Evolutionary conservation across 2,113 vertebrate genomes (phyloP).

Genomic region (Sinocyclocheilus anophthalmus): DNA sequence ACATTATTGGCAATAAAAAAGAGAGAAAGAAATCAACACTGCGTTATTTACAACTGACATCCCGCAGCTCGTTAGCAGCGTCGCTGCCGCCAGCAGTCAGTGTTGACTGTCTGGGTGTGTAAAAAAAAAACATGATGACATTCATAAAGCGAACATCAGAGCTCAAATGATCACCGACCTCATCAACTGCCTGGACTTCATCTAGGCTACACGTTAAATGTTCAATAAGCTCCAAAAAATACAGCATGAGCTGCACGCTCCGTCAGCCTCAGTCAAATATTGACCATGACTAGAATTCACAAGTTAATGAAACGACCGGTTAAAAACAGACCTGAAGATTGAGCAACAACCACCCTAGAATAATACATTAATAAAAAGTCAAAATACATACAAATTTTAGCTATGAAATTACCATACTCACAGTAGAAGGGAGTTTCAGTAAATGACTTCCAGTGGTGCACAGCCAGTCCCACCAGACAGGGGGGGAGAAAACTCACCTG

Average conservation of each 20-base stretch:
- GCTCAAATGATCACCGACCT: neutral
- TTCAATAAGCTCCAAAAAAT: neutral
- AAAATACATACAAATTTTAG: neutral
- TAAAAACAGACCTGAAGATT: neutral
- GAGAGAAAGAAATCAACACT: neutral
- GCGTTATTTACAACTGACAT: slow-evolving; percentile 4
- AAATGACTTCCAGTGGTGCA: neutral
- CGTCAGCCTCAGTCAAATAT: slow-evolving; percentile 21
- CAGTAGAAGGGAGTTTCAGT: neutral
- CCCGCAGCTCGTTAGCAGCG: neutral
- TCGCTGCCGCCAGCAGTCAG: neutral
- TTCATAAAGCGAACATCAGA: neutral
- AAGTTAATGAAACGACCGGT: slow-evolving; percentile 8
- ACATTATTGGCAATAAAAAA: neutral
- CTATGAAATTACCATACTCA: neutral
- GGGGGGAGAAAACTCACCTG: neutral
- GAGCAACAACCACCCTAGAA: neutral
- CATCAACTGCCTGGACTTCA: neutral
- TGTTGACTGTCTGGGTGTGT: neutral
- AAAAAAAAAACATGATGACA: neutral
- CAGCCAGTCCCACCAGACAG: neutral
- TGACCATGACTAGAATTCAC: slow-evolving; percentile 23
- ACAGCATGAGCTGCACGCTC: neutral
- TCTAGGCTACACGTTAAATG: neutral
- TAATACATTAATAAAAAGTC: neutral